These are phyloP conservation scores for Athalia cordata DNA, from an alignment of 2,888 invertebrate species.

Conservation along the genomic window DNA sequence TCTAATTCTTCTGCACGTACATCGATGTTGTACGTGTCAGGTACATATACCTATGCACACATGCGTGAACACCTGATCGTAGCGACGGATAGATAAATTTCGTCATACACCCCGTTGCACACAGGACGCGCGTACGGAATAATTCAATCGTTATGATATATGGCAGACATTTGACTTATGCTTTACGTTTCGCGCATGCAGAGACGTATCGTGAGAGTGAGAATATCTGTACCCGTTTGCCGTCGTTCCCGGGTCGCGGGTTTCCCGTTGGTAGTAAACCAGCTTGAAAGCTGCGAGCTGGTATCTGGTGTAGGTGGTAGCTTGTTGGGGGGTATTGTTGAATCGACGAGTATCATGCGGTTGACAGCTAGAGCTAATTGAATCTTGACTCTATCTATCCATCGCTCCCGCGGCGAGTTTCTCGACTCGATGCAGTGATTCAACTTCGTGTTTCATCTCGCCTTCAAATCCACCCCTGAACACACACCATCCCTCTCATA, in stretches of 20 bases:
- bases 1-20: too few relatives aligned
- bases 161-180: not conserved
- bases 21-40: too few relatives aligned
- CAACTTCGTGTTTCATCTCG: slow-evolving; percentile 55
- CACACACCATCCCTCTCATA: not conserved
- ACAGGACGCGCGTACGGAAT: too few relatives aligned
- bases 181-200: not conserved
- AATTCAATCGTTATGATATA: not conserved
- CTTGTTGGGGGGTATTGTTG: slow-evolving; percentile 54
- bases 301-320: not conserved
- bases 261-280: too few relatives aligned
- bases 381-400: slow-evolving; percentile 72
- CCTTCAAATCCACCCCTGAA: not conserved
- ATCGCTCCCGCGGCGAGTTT: slow-evolving; percentile 65
- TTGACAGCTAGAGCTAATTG: slow-evolving; percentile 72
- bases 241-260: too few relatives aligned
- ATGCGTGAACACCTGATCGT: too few relatives aligned
- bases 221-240: too few relatives aligned
- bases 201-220: not conserved
- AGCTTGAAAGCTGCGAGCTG: not conserved
- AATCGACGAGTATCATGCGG: slow-evolving; percentile 71
- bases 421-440: slow-evolving; percentile 56
- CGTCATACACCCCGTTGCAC: too few relatives aligned
- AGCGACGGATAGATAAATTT: not conserved
- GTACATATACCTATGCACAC: too few relatives aligned